Evolutionary conservation across 2,888 invertebrate species (phyloP).

Genomic region (Rhingia campestris): DNA sequence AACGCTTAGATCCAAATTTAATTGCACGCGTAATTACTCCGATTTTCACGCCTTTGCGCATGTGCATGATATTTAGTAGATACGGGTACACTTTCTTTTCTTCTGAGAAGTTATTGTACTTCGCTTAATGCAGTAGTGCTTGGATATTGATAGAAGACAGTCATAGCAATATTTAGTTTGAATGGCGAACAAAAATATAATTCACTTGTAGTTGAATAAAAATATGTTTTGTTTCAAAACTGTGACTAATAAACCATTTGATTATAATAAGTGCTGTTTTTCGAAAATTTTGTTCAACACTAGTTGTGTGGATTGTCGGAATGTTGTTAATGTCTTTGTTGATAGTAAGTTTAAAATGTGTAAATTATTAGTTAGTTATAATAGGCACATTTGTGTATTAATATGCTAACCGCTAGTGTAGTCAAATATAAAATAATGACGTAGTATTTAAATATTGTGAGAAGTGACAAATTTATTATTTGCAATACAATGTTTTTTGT

Average conservation of each 20-base stretch:
- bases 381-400: too few relatives aligned
- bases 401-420: too few relatives aligned
- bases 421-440: too few relatives aligned
- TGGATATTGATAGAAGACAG: slow-evolving; percentile 11
- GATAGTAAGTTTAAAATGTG: slow-evolving; percentile 77
- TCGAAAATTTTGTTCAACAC: slow-evolving; percentile 56
- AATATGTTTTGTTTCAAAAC: slow-evolving; percentile 77
- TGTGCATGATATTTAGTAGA: slow-evolving; percentile 50
- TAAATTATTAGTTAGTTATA: neutral
- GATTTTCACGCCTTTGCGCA: slow-evolving; percentile 65
- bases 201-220: slow-evolving; percentile 9
- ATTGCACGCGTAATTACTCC: slow-evolving; percentile 58
- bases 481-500: too few relatives aligned
- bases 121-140: slow-evolving; percentile 36
- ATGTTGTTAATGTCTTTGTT: slow-evolving; percentile 78
- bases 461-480: too few relatives aligned
- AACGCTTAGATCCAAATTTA: neutral
- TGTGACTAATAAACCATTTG: slow-evolving; percentile 68
- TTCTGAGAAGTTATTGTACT: slow-evolving; percentile 4
- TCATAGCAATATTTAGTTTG: slow-evolving; percentile 9
- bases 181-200: slow-evolving; percentile 33
- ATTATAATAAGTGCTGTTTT: slow-evolving; percentile 72
- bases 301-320: slow-evolving; percentile 77
- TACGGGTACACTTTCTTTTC: slow-evolving; percentile 55
- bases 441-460: too few relatives aligned